Evolutionary conservation across 1,140 invertebrate species (phyloP), one percentile per base, ranked within the genome.

Genomic region (Monomorium pharaonis): DNA sequence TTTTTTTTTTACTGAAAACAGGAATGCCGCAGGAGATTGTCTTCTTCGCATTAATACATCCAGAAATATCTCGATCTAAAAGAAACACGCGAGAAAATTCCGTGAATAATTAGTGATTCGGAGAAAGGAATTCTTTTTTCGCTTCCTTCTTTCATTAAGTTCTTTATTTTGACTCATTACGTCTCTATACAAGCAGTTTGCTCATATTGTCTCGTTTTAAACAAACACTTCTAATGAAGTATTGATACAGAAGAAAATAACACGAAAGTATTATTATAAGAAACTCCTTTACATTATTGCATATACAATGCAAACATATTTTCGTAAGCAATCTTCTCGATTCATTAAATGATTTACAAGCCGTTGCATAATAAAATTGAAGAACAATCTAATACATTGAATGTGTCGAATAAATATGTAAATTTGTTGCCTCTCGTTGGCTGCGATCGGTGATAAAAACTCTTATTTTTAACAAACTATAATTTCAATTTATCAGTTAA

Each of bases 271-370:
- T 30, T 44, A 21, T 63, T 77, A 44, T 30, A 62, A 76, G 12
- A 16, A 24, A 30, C 33, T 44, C 24, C 44, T 42, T 58, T 18
- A 21, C 54, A 18, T 42, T 62, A 9, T 44, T 42, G 33, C 6
- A 42, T 60, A 21, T 44, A 77, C 16, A 75, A 58, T 44, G 33
- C 33, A 2, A 62, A 76, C 2, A 16, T 62, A 76, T 44, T 42
- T 62, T 76, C 3, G 16, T 5, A 76, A 18, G 24, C 37, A 76
- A 27, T 0, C 18, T 77, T 77, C 16, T 62, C 30, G 30, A 44
- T 44, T 63, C 37, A 42, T 77, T 63, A 37, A 37, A 42, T 58
- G 21, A 75, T 75, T 75, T 75, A 74, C 54, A 24, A 18, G n/a
- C 24, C 3, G 16, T 9, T 75, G 14, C 14, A 58, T 37, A 27